Percentiles rank a stretch among this genome's conserved stretches.
These are phyloP conservation scores for Rhamphomyia laevipes DNA, from an alignment of 2,888 invertebrate genomes.

Conservation along the genomic window DNA sequence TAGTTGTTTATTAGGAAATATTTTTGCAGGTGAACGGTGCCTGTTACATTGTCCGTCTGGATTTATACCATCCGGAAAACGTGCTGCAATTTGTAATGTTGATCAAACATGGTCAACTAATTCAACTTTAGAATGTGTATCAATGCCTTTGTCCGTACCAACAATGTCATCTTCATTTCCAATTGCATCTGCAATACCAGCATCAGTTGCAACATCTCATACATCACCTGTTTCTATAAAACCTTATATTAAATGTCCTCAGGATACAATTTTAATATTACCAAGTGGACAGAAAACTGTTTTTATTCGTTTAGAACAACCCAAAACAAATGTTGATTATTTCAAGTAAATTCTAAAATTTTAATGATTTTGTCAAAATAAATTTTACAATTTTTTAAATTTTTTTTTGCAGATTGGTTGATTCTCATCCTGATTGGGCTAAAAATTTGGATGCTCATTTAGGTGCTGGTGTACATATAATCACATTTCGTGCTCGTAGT, in stretches of 20 bases:
- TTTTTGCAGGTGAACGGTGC: conserved; percentile 40
- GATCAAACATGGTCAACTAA: conserved; percentile 32
- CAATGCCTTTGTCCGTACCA: background rate
- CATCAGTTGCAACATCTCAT: background rate
- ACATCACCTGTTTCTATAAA: conserved; percentile 12
- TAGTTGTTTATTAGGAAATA: conserved; percentile 39
- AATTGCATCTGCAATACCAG: background rate
- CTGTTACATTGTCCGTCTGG: conserved; percentile 40
- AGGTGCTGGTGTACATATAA: conserved; percentile 44
- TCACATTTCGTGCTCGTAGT: conserved; percentile 48
- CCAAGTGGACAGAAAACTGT: conserved; percentile 32
- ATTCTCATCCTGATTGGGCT: conserved; percentile 50
- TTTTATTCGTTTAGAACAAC: conserved; percentile 39
- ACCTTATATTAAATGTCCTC: conserved; percentile 52
- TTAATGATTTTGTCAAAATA: background rate
- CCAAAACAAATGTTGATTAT: conserved; percentile 54
- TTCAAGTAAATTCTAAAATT: conserved; percentile 36
- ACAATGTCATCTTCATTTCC: conserved; percentile 4
- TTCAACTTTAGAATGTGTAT: conserved; percentile 27
- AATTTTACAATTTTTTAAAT: too few species aligned
- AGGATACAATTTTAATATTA: conserved; percentile 46
- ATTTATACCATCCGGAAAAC: conserved; percentile 30
- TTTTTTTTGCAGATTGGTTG: conserved; percentile 40
- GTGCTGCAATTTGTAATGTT: conserved; percentile 29
- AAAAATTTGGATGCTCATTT: conserved; percentile 46